A percentile compares a stretch with the other conserved stretches of the same genome.
These are phyloP conservation scores for Lepilemur ruficaudatus DNA, from an alignment of 2,797 vertebrate genomes.

Conservation along the genomic window DNA sequence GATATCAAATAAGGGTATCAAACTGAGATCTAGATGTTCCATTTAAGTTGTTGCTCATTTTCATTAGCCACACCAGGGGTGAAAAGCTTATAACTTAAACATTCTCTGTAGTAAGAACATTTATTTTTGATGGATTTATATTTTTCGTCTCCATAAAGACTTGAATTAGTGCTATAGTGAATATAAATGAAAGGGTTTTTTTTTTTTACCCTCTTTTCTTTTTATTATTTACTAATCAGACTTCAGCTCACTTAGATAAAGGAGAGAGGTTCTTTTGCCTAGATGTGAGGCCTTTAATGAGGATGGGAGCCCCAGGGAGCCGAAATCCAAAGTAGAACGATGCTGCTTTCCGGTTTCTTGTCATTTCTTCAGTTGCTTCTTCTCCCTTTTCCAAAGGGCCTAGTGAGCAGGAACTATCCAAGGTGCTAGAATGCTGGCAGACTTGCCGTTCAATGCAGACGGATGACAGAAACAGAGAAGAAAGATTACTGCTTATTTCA, in stretches of 20 bases:
- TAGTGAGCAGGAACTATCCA: constrained; percentile 85
- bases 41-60: constrained; percentile 82
- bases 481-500: constrained; percentile 81
- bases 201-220: constrained; percentile 41
- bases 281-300: constrained; percentile 76
- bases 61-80: constrained; percentile 76
- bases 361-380: constrained; percentile 73
- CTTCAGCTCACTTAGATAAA: constrained; percentile 80
- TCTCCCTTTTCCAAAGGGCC: constrained; percentile 78
- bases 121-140: constrained; percentile 58
- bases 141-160: constrained; percentile 75
- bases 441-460: constrained; percentile 79
- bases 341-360: constrained; percentile 71
- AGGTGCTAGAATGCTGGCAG: constrained; percentile 84
- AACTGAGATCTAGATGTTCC: constrained; percentile 78
- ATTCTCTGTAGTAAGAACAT: constrained; percentile 62
- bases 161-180: constrained; percentile 69
- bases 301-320: constrained; percentile 77
- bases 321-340: constrained; percentile 76
- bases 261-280: constrained; percentile 75
- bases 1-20: constrained; percentile 81
- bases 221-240: constrained; percentile 80
- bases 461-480: constrained; percentile 80
- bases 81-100: constrained; percentile 74
- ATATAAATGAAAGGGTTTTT: constrained; percentile 65